Conservation (phyloP, 2,888 invertebrate species). For the Platycheirus albimanus region DNA sequence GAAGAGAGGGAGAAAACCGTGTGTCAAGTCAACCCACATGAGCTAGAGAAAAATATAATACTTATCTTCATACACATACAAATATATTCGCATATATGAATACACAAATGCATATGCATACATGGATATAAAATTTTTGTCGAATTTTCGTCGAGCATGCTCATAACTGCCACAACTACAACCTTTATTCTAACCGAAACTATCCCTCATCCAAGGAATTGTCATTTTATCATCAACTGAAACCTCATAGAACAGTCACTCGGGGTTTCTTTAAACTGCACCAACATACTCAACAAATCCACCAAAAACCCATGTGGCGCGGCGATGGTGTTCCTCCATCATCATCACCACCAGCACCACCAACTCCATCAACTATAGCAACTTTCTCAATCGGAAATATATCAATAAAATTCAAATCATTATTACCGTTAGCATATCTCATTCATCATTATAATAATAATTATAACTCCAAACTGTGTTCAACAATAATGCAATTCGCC, state of each 20-base stretch:
- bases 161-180: constrained; percentile 27
- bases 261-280: constrained; percentile 66
- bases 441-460: constrained; percentile 24
- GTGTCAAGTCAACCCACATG: constrained; percentile 52
- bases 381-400: constrained; percentile 15
- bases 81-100: no score
- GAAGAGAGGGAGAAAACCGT: constrained; percentile 44
- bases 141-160: constrained; percentile 65
- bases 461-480: constrained; percentile 65
- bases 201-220: constrained; percentile 67
- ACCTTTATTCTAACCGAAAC: constrained; percentile 61
- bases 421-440: constrained; percentile 52
- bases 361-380: constrained; percentile 38
- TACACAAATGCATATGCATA: constrained; percentile 9
- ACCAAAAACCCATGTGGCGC: constrained; percentile 65
- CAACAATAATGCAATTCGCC: constrained; percentile 56
- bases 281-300: constrained; percentile 52
- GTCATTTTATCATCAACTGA: constrained; percentile 54
- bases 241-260: constrained; percentile 58
- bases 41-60: constrained; percentile 37
- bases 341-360: constrained; percentile 51
- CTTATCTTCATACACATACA: no score
- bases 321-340: constrained; percentile 57
- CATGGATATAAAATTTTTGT: constrained; percentile 5
- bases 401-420: constrained; percentile 38